Evolutionary conservation across 2,797 vertebrate species (phyloP).

Genomic region (Paratrypauchen microcephalus): DNA sequence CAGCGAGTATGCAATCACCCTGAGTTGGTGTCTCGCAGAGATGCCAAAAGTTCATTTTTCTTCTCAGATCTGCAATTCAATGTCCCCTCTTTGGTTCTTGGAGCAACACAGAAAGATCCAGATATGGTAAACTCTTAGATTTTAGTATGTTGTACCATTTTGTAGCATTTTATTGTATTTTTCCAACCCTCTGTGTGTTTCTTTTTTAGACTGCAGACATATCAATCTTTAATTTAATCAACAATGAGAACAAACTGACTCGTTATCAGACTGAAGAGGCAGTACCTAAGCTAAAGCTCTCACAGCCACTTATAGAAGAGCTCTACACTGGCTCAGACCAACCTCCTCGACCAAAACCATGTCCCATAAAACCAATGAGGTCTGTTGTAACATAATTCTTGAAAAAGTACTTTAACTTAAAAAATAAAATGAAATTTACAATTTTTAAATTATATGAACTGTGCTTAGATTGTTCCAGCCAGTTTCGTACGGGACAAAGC

Average conservation of each 20-base stretch:
- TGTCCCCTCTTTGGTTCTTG: conserved; percentile 83
- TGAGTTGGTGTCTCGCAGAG: conserved; percentile 84
- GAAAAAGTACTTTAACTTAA: not conserved
- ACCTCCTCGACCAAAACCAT: conserved; percentile 77
- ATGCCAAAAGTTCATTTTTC: conserved; percentile 79
- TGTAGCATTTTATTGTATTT: not conserved
- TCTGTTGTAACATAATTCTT: conserved; percentile 43
- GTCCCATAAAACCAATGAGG: conserved; percentile 92
- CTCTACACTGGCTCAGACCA: conserved; percentile 83
- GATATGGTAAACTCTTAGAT: conserved; percentile 74
- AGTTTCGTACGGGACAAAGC: conserved; percentile 90
- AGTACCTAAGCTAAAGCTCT: conserved; percentile 84
- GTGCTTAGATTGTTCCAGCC: conserved; percentile 86
- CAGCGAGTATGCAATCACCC: conserved; percentile 94
- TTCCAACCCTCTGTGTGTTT: not conserved
- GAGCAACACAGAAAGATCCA: conserved; percentile 76
- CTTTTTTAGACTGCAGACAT: conserved; percentile 77
- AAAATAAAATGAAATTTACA: not conserved
- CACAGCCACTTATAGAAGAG: conserved; percentile 88
- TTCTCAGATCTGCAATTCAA: conserved; percentile 80
- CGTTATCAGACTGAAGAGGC: conserved; percentile 83
- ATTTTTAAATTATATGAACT: not conserved
- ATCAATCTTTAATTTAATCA: conserved; percentile 87
- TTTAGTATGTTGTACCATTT: not conserved
- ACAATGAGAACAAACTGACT: conserved; percentile 85